Percentiles rank a stretch among this genome's conserved stretches.
These are phyloP conservation scores for Schmidtea mediterranea DNA, from an alignment of 1,140 invertebrate genomes.

Conservation along the genomic window DNA sequence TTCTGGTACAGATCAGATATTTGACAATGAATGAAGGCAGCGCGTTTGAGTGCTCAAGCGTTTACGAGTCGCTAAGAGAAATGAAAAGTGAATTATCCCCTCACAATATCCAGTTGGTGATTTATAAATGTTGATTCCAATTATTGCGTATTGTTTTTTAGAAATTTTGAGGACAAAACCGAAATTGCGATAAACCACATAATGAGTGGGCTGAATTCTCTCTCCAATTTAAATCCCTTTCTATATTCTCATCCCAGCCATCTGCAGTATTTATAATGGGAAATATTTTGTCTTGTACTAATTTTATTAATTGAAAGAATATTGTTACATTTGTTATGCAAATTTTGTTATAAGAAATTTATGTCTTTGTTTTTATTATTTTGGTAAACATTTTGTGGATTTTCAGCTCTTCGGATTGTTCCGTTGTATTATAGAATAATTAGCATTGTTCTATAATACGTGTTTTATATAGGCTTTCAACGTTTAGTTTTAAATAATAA, in stretches of 20 bases:
- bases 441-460: no score
- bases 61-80: not conserved
- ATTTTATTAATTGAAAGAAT: no score
- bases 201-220: not conserved
- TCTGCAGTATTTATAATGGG: not conserved
- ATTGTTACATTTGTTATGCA: no score
- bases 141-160: not conserved
- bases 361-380: no score
- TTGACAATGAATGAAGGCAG: not conserved
- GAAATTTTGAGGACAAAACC: not conserved
- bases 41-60: not conserved
- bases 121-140: no score
- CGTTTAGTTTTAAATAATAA: no score
- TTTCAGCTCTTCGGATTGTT: no score
- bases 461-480: no score
- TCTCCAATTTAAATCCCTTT: not conserved
- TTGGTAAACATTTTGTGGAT: no score
- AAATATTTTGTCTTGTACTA: no score
- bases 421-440: no score
- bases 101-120: not conserved
- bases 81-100: not conserved
- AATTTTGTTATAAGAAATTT: no score
- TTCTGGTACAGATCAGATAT: not conserved
- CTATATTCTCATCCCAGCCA: not conserved
- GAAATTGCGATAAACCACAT: slow-evolving; percentile 1